A percentile compares a stretch with the other conserved stretches of the same genome.
phyloP scores from a whole-genome alignment of 2,113 vertebrate species.

The Helogale parvula region DNA sequence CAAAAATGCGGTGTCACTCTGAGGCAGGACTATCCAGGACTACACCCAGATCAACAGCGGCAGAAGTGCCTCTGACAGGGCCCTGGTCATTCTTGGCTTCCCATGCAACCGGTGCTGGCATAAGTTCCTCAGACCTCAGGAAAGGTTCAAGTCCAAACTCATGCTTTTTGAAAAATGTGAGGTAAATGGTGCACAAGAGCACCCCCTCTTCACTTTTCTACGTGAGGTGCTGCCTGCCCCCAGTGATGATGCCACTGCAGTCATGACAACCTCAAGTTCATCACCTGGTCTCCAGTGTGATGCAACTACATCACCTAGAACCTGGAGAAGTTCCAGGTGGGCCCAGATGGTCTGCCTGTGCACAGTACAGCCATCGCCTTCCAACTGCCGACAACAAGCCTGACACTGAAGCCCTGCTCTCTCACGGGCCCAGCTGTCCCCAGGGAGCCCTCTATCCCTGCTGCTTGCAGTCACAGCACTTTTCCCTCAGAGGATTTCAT shows the following conservation, averaged over 20 bases:
- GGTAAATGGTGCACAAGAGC: conserved; percentile 92
- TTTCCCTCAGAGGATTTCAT: conserved; percentile 67
- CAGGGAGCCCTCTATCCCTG: neutral
- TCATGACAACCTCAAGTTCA: conserved; percentile 91
- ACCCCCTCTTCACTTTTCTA: conserved; percentile 91
- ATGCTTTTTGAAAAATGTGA: conserved; percentile 93
- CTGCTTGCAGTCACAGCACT: conserved; percentile 49
- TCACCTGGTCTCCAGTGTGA: conserved; percentile 93
- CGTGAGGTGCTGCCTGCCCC: conserved; percentile 88
- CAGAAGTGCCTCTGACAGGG: conserved; percentile 88
- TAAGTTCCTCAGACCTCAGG: conserved; percentile 93
- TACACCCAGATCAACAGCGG: conserved; percentile 95
- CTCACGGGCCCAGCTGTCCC: conserved; percentile 24
- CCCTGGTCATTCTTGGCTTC: conserved; percentile 92
- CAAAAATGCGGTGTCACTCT: conserved; percentile 96
- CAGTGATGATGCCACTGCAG: conserved; percentile 86
- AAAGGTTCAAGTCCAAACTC: conserved; percentile 93
- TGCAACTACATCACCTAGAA: conserved; percentile 93
- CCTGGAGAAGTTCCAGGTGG: conserved; percentile 96
- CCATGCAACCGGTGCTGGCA: conserved; percentile 97
- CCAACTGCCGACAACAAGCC: conserved; percentile 91
- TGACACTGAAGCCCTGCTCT: conserved; percentile 92
- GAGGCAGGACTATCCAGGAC: conserved; percentile 96
- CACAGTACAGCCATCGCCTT: conserved; percentile 91
- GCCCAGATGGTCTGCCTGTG: conserved; percentile 89